Percentiles rank a stretch among this genome's conserved stretches.
Evolutionary conservation across 1,140 invertebrate species (phyloP).

Genomic region (Cryptotermes secundus): DNA sequence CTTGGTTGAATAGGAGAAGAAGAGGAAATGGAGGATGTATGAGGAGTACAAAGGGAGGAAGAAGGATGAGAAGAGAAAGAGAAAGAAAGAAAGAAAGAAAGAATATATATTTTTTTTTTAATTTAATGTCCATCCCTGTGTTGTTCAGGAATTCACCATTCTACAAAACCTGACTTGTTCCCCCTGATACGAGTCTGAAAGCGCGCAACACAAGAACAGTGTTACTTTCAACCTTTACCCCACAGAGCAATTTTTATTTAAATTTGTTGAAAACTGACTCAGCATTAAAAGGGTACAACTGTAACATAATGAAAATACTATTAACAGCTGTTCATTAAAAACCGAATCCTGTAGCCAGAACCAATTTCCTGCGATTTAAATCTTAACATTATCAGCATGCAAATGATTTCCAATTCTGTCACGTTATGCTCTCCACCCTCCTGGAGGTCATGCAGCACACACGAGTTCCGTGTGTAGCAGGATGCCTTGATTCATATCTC

Average conservation of each 20-base stretch:
- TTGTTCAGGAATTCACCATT: too few species aligned
- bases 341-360: neutral
- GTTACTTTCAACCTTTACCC: neutral
- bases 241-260: neutral
- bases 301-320: neutral
- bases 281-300: neutral
- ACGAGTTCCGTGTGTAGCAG: constrained; percentile 1
- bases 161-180: too few species aligned
- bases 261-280: neutral
- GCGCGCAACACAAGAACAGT: too few species aligned
- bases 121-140: too few species aligned
- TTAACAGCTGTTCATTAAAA: neutral
- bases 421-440: neutral
- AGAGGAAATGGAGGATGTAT: too few species aligned
- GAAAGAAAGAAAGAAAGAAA: too few species aligned
- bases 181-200: too few species aligned
- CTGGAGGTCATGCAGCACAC: neutral
- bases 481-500: neutral
- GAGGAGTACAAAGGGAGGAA: too few species aligned
- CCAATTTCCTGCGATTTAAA: neutral
- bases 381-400: neutral
- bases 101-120: too few species aligned
- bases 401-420: neutral
- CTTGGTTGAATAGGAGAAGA: too few species aligned
- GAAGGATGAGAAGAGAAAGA: too few species aligned